Evolutionary conservation across 2,797 vertebrate genomes (phyloP).

Genomic region (Fistularia tabacaria): DNA sequence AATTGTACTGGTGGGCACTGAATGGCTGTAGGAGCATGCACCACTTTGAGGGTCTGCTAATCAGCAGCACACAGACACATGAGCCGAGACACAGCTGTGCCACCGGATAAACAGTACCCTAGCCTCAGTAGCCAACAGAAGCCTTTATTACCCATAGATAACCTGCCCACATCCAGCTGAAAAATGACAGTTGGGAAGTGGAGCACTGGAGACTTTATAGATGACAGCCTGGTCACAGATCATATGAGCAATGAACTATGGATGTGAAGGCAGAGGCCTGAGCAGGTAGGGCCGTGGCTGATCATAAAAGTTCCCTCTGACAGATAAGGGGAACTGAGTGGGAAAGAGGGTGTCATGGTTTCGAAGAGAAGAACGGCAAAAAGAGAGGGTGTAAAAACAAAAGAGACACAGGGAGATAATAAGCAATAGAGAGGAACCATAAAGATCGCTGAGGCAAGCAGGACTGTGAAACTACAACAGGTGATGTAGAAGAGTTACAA

Average conservation of each 20-base stretch:
- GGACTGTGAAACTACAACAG: slow-evolving; percentile 26
- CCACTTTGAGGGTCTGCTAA: slow-evolving; percentile 74
- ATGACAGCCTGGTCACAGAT: slow-evolving; percentile 64
- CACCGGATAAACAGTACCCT: slow-evolving; percentile 63
- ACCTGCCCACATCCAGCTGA: slow-evolving; percentile 52
- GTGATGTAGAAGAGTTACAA: slow-evolving; percentile 33
- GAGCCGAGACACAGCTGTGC: slow-evolving; percentile 64
- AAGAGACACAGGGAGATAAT: slow-evolving; percentile 41
- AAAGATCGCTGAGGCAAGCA: slow-evolving; percentile 50
- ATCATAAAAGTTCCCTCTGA: slow-evolving; percentile 32
- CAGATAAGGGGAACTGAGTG: slow-evolving; percentile 44
- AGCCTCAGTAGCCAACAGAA: slow-evolving; percentile 45
- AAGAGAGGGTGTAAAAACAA: slow-evolving; percentile 10
- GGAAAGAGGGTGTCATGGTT: slow-evolving; percentile 29
- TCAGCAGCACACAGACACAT: slow-evolving; percentile 71
- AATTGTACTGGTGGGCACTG: slow-evolving; percentile 69
- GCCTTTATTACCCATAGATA: slow-evolving; percentile 71
- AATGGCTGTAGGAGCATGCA: slow-evolving; percentile 53
- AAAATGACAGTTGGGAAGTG: slow-evolving; percentile 50
- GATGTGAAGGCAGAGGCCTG: slow-evolving; percentile 39
- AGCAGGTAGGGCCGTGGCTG: slow-evolving; percentile 13
- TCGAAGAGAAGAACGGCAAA: slow-evolving; percentile 7
- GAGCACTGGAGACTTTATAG: slow-evolving; percentile 56
- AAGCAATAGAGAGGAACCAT: slow-evolving; percentile 51
- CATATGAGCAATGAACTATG: slow-evolving; percentile 53